These are phyloP conservation scores for Chalcosyrphus nemorum DNA, from an alignment of 2,888 invertebrate genomes.

Conservation along the genomic window DNA sequence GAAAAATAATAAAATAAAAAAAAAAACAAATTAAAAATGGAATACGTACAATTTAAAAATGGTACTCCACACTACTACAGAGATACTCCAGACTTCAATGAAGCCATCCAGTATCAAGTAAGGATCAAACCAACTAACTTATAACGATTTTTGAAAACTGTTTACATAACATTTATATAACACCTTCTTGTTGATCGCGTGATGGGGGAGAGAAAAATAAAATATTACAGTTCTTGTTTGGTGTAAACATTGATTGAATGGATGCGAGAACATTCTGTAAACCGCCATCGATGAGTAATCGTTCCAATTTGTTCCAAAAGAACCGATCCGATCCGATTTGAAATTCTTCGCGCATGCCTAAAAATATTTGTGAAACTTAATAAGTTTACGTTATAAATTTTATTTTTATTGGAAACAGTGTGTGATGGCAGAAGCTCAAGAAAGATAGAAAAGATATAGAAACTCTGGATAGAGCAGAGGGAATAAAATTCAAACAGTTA, in stretches of 20 bases:
- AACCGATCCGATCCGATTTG: background rate
- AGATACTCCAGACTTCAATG: conserved; percentile 80
- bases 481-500: conserved; percentile 20
- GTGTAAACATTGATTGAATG: conserved; percentile 42
- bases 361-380: conserved; percentile 57
- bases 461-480: conserved; percentile 19
- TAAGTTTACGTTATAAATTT: conserved; percentile 65
- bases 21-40: conserved; percentile 77
- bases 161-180: conserved; percentile 70
- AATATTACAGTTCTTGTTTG: conserved; percentile 16
- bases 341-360: conserved; percentile 40
- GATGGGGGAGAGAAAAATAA: no score
- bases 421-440: conserved; percentile 35
- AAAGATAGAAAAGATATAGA: background rate
- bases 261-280: conserved; percentile 43
- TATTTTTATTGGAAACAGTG: conserved; percentile 59
- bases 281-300: conserved; percentile 49
- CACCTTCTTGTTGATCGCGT: conserved; percentile 22
- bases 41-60: conserved; percentile 82
- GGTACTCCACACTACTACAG: conserved; percentile 82
- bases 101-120: conserved; percentile 82
- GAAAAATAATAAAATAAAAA: conserved; percentile 60
- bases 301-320: conserved; percentile 44
- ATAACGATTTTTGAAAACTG: background rate
- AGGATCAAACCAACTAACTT: conserved; percentile 74